Conservation (phyloP, 2,888 invertebrate species). For the Megaustenia siamemsis region DNA sequence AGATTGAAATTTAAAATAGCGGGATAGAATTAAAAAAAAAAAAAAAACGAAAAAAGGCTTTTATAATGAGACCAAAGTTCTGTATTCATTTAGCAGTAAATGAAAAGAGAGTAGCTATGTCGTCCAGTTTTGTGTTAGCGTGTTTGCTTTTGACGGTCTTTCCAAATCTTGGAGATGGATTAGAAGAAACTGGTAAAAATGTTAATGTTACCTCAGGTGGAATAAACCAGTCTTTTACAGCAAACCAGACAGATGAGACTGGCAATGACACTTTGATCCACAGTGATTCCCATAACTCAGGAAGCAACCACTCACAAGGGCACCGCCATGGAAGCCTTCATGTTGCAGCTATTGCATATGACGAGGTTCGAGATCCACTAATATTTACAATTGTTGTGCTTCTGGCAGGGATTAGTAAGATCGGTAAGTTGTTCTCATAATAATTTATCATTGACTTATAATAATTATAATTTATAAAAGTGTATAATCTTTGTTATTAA, state of each 20-base stretch:
- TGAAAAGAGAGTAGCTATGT: background rate
- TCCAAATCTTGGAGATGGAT: background rate
- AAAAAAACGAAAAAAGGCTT: no score
- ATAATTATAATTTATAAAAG: no score
- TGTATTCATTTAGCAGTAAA: background rate
- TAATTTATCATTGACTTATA: no score
- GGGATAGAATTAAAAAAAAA: no score
- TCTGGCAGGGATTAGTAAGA: slow-evolving; percentile 82
- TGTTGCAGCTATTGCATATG: slow-evolving; percentile 78
- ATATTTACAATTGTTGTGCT: slow-evolving; percentile 81
- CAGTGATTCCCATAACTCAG: background rate
- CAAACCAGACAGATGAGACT: no score
- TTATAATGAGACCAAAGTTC: slow-evolving; percentile 21
- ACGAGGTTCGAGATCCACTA: slow-evolving; percentile 80
- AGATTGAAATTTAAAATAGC: no score
- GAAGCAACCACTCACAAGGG: background rate
- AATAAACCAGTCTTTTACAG: no score
- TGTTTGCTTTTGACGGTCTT: background rate
- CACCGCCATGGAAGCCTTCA: slow-evolving; percentile 69
- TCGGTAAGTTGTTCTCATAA: no score
- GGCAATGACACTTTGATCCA: background rate
- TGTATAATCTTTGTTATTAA: no score
- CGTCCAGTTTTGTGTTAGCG: background rate
- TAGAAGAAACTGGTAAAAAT: no score
- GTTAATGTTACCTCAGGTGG: no score